Conservation (phyloP, 2,888 invertebrate species). For the Epirrhoe alternata region DNA sequence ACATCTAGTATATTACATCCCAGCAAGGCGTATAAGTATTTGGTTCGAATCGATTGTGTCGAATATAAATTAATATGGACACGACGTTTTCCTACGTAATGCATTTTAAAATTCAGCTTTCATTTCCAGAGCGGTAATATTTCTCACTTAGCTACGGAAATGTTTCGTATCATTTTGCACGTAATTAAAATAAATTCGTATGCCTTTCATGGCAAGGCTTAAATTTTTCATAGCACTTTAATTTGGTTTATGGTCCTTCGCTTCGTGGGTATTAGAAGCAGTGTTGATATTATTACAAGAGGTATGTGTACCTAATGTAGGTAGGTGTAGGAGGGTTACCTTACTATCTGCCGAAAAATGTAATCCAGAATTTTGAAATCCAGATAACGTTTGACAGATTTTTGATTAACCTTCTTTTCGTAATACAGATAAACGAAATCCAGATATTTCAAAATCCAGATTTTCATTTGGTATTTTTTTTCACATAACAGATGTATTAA, state of each 20-base stretch:
- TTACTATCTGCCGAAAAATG: no score
- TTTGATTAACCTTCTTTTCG: no score
- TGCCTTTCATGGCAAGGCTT: constrained; percentile 1
- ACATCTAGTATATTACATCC: no score
- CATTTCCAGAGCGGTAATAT: constrained; percentile 47
- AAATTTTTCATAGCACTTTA: background rate
- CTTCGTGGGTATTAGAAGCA: background rate
- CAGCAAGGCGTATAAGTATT: background rate
- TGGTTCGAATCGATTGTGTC: background rate
- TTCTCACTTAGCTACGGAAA: constrained; percentile 46
- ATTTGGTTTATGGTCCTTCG: constrained; percentile 6
- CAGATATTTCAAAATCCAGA: no score
- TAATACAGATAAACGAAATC: no score
- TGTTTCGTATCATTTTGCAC: constrained; percentile 27
- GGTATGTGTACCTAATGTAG: background rate
- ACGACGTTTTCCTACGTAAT: constrained; percentile 11
- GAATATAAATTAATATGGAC: constrained; percentile 9
- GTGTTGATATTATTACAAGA: background rate
- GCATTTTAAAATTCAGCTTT: constrained; percentile 45
- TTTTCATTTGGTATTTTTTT: no score
- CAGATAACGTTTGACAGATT: no score
- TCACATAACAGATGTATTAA: no score
- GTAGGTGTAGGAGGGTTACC: no score
- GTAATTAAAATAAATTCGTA: constrained; percentile 20
- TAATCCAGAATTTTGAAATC: no score